A percentile compares a stretch with the other conserved stretches of the same genome.
phyloP scores from a whole-genome alignment of 2,888 invertebrate species.

The Ernsta delagoae region DNA sequence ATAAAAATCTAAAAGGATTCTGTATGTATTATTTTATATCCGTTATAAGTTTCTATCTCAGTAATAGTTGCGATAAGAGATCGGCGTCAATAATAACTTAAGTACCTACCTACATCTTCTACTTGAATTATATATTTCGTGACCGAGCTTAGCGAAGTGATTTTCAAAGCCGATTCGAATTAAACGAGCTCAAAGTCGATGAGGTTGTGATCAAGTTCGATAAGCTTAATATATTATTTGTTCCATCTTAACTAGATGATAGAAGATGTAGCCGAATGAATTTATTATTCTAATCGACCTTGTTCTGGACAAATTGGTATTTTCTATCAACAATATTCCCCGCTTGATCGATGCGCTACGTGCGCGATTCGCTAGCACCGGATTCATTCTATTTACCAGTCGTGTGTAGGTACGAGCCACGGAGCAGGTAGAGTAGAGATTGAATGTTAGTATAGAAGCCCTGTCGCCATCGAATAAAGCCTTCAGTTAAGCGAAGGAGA shows the following conservation, averaged over 20 bases:
- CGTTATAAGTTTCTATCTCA: slow-evolving; percentile 6
- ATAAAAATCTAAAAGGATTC: slow-evolving; percentile 23
- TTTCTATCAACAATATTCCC: neutral
- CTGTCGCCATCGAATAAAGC: neutral
- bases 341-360: slow-evolving; percentile 58
- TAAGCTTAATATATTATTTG: too few species aligned
- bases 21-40: slow-evolving; percentile 11
- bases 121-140: too few species aligned
- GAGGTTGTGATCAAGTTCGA: too few species aligned
- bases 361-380: slow-evolving; percentile 54
- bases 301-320: slow-evolving; percentile 22
- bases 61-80: neutral
- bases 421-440: neutral
- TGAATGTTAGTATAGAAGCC: neutral
- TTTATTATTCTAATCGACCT: slow-evolving; percentile 1
- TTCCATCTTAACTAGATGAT: neutral
- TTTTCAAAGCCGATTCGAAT: too few species aligned
- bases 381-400: slow-evolving; percentile 43
- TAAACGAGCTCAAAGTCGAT: too few species aligned
- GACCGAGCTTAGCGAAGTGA: too few species aligned
- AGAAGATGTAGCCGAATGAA: neutral
- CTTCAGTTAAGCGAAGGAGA: too few species aligned
- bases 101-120: too few species aligned
- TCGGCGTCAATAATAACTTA: neutral
- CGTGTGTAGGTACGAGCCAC: neutral